Conservation (phyloP, 2,797 vertebrate genomes). For the Ctenopoma kingsleyae region DNA sequence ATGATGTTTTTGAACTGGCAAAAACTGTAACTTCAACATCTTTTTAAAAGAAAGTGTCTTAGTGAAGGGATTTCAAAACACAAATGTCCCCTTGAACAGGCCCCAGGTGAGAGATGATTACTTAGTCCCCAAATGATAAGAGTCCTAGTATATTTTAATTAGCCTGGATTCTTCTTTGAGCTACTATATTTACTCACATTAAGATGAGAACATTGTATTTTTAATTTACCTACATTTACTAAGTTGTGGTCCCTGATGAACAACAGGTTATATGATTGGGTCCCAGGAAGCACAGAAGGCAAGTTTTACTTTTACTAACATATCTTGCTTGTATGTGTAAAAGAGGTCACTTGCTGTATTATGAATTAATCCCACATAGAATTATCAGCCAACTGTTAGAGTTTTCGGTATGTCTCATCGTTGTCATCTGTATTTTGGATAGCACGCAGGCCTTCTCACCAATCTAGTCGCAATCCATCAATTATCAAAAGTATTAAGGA, state of each 20-base stretch:
- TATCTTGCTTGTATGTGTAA: background rate
- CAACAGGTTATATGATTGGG: background rate
- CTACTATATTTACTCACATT: conserved; percentile 62
- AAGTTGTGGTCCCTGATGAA: conserved; percentile 30
- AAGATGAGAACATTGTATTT: conserved; percentile 36
- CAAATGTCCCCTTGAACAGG: conserved; percentile 33
- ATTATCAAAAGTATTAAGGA: background rate
- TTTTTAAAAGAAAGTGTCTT: conserved; percentile 16
- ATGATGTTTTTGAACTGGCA: conserved; percentile 10
- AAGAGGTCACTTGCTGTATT: background rate
- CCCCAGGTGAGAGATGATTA: conserved; percentile 58
- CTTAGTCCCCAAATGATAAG: conserved; percentile 47
- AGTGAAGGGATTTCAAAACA: conserved; percentile 22
- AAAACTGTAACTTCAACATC: conserved; percentile 19
- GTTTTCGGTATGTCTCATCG: background rate
- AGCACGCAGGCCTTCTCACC: background rate
- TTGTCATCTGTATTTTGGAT: background rate
- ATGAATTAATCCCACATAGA: background rate
- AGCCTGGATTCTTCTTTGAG: conserved; percentile 60
- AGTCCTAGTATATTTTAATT: conserved; percentile 62
- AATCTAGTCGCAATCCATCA: no score
- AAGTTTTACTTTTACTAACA: background rate
- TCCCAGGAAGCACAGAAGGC: background rate
- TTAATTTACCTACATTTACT: conserved; percentile 64
- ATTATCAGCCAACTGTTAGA: background rate